These are phyloP conservation scores for Agrotis puta DNA, from an alignment of 2,888 invertebrate genomes.

Conservation along the genomic window DNA sequence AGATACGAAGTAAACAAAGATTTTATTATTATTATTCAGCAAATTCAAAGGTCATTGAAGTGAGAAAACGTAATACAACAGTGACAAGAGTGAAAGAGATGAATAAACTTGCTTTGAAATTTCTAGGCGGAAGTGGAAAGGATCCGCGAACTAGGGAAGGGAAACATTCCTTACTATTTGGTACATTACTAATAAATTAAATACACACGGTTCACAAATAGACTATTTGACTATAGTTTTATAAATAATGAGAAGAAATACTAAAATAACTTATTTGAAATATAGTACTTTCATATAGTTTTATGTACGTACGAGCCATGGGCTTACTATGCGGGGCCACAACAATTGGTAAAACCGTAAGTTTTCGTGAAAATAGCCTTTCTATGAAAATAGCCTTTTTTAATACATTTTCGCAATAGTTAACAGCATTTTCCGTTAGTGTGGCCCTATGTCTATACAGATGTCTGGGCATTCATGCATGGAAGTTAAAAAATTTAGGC, in stretches of 20 bases:
- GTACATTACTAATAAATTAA: too few relatives aligned
- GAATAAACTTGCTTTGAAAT: slow-evolving; percentile 56
- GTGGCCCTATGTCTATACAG: too few relatives aligned
- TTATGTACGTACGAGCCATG: too few relatives aligned
- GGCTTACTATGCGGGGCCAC: too few relatives aligned
- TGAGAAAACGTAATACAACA: slow-evolving; percentile 68
- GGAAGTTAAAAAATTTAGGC: too few relatives aligned
- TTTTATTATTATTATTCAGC: slow-evolving; percentile 87
- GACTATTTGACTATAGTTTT: background rate
- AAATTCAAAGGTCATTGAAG: slow-evolving; percentile 88
- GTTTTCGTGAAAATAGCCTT: too few relatives aligned
- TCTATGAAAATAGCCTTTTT: too few relatives aligned
- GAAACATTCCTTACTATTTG: slow-evolving; percentile 19
- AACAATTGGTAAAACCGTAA: too few relatives aligned
- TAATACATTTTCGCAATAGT: too few relatives aligned
- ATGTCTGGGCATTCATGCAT: background rate
- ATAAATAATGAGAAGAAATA: background rate
- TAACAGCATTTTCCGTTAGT: too few relatives aligned
- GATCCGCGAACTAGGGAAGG: slow-evolving; percentile 47
- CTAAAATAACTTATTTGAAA: background rate
- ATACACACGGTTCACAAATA: background rate
- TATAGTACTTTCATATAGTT: too few relatives aligned
- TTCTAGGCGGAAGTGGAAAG: slow-evolving; percentile 71
- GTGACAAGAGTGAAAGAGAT: slow-evolving; percentile 71
- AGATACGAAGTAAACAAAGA: slow-evolving; percentile 89